Evolutionary conservation across 2,888 invertebrate genomes (phyloP), one percentile per base, ranked within the genome.

Genomic region (Tachystola acroxantha): DNA sequence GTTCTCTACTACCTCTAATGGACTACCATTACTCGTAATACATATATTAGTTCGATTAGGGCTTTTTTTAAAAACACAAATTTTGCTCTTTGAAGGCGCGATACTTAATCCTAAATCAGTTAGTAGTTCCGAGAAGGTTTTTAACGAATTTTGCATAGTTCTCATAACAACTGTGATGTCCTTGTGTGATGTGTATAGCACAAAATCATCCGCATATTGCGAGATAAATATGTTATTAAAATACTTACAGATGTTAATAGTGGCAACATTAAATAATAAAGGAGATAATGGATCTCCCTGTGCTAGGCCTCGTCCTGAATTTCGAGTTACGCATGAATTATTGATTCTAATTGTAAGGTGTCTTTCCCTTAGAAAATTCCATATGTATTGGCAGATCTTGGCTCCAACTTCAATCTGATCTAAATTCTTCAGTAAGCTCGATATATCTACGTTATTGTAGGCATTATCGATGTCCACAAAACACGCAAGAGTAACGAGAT

Each of bases 241-340:
- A 6, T 36, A 32, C 10, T 33, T 36, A 10, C 39, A 37, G 12
- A 36, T 32, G 11, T 40, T 14, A 10, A 19, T 7, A 2, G 48
- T 45, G 0, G 30, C 36, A 1, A 50, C 32, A 39, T 53, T 53
- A 38, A 55, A 55, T 2, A 55, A n/a, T 3, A 55, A 16, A 0
- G 53, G 54, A 0, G 55, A 51, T 6, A 53, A 3, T 0, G 53
- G 55, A 10, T 55, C 53, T 0, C 53, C 52, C 12, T 54, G 56
- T 1, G 54, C 45, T n/a, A 55, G 10, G 5, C 36, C 36, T 7
- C 7, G 9, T 2, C 36, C 26, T 2, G 16, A 26, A 20, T 6
- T n/a, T n/a, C 43, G 24, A 4, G 10, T 2, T 5, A 30, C 12
- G 7, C 11, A 34, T 7, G 2, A 1, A 10, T 34, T 9, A 7